Evolutionary conservation across 2,113 vertebrate species (phyloP), one percentile per base, ranked within the genome.

Genomic region (Psophia crepitans): DNA sequence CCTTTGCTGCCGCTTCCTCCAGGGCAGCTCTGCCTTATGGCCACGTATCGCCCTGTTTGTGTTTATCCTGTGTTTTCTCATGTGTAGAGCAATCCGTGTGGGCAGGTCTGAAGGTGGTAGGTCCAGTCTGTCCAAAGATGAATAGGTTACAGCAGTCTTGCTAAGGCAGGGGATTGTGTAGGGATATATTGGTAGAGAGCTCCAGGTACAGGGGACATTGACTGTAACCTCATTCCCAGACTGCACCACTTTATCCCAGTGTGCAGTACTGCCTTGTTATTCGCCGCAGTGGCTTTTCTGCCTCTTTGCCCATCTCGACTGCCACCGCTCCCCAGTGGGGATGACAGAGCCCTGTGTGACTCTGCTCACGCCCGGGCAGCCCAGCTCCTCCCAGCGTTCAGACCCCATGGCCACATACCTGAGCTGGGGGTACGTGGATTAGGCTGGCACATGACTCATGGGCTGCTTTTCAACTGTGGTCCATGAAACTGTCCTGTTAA

Each of bases 331-430:
- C 37, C 37, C 16, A 2, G 7, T 5, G 19, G 24, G 27, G 22
- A 14, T 63, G 69, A 4, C 26, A 24, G 57, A 68, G 37, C 37
- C 32, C 16, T 23, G 44, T 6, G 20, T 58, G 61, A 39, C 41
- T 46, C 28, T 43, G 22, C 32, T 58, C 1, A 14, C 26, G 24
- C 49, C 26, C 3, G 33, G 43, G 26, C 30, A 76, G 19, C 44
- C 20, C 5, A 5, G 21, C 27, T 74, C 6, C 32, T 35, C 14
- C 35, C 1, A 5, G 43, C 11, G 5, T 46, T 57, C 21, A 4
- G 79, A 39, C 6, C 33, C 39, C 6, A 2, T 0, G 3, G 9
- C 17, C 3, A 5, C 26, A 1, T 24, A 2, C 4, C 0, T 0
- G 1, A 5, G 5, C 37, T 54, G 48, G 33, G 17, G 22, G 2